Conservation (phyloP, 2,888 invertebrate species). For the Seira musarum region DNA sequence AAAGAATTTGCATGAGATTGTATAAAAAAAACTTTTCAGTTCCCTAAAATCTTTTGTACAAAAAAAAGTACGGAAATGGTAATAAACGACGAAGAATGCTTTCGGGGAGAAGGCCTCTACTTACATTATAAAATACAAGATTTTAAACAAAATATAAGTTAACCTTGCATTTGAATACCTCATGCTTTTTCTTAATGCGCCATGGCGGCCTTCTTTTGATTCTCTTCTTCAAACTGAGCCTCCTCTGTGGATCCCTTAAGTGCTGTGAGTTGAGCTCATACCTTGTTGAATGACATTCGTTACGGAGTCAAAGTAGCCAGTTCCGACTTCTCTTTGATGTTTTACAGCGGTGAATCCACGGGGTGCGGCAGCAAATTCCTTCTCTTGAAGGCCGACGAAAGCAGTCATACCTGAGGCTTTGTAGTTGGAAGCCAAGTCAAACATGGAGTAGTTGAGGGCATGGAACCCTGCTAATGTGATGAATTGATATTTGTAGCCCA, state of each 20-base stretch:
- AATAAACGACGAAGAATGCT: too few relatives aligned
- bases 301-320: conserved; percentile 72
- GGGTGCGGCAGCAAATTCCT: conserved; percentile 71
- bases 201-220: conserved; percentile 30
- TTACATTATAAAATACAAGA: too few relatives aligned
- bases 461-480: conserved; percentile 73
- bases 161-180: too few relatives aligned
- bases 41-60: too few relatives aligned
- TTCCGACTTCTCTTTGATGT: conserved; percentile 73
- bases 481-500: conserved; percentile 73
- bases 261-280: conserved; percentile 70
- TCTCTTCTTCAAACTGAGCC: conserved; percentile 71
- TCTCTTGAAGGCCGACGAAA: conserved; percentile 72
- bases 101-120: too few relatives aligned
- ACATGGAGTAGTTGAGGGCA: conserved; percentile 71
- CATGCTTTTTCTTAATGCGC: conserved; percentile 36
- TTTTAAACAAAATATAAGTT: too few relatives aligned
- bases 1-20: too few relatives aligned
- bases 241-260: conserved; percentile 72
- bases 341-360: conserved; percentile 72
- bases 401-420: conserved; percentile 71
- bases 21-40: too few relatives aligned
- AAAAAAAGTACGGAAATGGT: too few relatives aligned
- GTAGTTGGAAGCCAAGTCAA: conserved; percentile 72
- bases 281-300: conserved; percentile 70